Conservation (phyloP, 2,888 invertebrate genomes). For the Leptarthrus brevirostris region DNA sequence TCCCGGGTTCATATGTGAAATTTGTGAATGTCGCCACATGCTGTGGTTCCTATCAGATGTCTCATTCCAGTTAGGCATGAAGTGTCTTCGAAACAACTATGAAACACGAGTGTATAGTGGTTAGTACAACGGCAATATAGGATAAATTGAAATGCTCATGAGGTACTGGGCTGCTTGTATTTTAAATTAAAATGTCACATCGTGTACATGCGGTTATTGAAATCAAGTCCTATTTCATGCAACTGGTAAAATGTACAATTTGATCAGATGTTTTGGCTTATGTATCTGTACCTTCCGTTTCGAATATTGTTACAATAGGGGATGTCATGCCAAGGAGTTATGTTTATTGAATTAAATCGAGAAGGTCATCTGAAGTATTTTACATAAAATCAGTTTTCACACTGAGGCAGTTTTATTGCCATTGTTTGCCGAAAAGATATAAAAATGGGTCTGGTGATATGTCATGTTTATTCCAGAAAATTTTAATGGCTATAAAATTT, state of each 20-base stretch:
- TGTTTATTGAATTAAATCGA: background rate
- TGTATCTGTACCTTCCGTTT: background rate
- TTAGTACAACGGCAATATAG: slow-evolving; percentile 43
- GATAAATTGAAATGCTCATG: slow-evolving; percentile 47
- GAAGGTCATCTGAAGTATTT: too few species aligned
- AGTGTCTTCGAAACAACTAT: slow-evolving; percentile 42
- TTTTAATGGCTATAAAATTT: too few species aligned
- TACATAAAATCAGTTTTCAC: too few species aligned
- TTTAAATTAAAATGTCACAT: slow-evolving; percentile 48
- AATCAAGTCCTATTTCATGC: slow-evolving; percentile 42
- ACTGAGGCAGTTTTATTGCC: too few species aligned
- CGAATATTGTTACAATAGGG: background rate
- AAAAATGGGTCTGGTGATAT: too few species aligned
- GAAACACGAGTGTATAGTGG: slow-evolving; percentile 27
- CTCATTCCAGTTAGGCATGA: slow-evolving; percentile 27
- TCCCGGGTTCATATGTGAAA: slow-evolving; percentile 39
- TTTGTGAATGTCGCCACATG: slow-evolving; percentile 49
- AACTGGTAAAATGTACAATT: slow-evolving; percentile 36
- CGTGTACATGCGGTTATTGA: slow-evolving; percentile 43
- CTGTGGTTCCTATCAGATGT: slow-evolving; percentile 41
- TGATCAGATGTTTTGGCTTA: slow-evolving; percentile 7
- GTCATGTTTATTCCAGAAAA: too few species aligned
- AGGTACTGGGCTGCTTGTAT: slow-evolving; percentile 43
- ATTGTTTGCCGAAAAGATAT: too few species aligned
- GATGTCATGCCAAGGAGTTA: background rate